Evolutionary conservation across 2,113 vertebrate genomes (phyloP), one percentile per base, ranked within the genome.

Genomic region (Syngnathus typhle): DNA sequence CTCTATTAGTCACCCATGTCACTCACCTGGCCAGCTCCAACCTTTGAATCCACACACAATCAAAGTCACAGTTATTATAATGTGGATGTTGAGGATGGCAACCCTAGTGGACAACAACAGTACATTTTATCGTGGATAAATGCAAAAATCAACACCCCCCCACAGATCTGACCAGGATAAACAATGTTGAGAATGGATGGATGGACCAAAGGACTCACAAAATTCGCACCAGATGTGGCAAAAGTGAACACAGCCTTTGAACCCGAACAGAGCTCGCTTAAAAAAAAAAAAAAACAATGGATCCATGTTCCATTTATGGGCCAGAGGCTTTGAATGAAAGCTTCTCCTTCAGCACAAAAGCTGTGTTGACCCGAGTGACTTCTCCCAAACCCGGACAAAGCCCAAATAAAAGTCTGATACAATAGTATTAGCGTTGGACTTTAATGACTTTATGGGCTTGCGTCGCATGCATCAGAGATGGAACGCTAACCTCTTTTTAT

Each of bases 321-420:
- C 82, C 75, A 0, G 6, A 9, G 75, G 81, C 75, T 71, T 23
- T 11, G 51, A 72, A 71, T 81, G 49, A 74, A 81, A 77, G 60
- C 69, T 83, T 82, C 75, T 82, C 75, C 78, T 76, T 76, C 54
- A 54, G 60, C 46, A 78, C 82, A 72, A 82, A 75, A 75, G 71
- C 75, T 62, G 44, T 38, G 68, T 75, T 72, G 77, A 75, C 52
- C 56, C 44, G 46, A 64, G 44, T 44, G 74, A 71, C 70, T 80
- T 65, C 38, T 7, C 23, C 70, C 46, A 76, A 71, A 67, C 10
- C 62, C 4, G 61, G 60, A 80, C 72, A 63, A 68, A 79, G 63
- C 74, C 44, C 76, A 64, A 76, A 72, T 64, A 74, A 73, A 72
- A 67, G 76, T 64, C 37, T 43, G 15, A 73, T 60, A 67, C 56